These are phyloP conservation scores for Archilochus colubris DNA, from an alignment of 2,113 vertebrate species.

Conservation along the genomic window DNA sequence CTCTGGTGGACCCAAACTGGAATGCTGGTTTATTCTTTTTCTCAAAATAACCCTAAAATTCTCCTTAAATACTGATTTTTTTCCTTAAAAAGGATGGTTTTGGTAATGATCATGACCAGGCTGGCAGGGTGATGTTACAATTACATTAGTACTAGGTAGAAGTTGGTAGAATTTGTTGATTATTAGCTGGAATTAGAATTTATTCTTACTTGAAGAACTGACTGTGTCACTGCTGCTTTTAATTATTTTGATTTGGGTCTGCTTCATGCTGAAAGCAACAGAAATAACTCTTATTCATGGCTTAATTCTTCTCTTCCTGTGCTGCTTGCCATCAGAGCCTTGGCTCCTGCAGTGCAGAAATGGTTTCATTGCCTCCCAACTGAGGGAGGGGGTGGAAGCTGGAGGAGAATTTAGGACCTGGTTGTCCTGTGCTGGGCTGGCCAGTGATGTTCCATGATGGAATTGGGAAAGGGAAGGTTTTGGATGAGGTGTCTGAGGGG, in stretches of 20 bases:
- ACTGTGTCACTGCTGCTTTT: neutral
- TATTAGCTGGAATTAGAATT: neutral
- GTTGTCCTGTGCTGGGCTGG: neutral
- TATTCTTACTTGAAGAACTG: neutral
- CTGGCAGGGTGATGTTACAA: neutral
- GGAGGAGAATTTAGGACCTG: neutral
- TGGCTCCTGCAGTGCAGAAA: neutral
- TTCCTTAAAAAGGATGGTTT: neutral
- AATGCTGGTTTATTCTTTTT: neutral
- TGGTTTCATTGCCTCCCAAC: neutral
- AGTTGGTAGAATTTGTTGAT: too few relatives aligned
- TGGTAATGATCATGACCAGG: neutral
- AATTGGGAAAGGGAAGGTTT: neutral
- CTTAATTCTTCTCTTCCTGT: neutral
- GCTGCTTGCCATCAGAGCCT: rapidly evolving
- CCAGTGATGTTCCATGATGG: rapidly evolving
- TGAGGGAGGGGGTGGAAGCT: neutral
- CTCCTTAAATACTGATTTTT: neutral
- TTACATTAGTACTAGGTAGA: neutral
- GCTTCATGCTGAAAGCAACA: neutral
- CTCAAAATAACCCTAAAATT: neutral
- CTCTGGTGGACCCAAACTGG: neutral
- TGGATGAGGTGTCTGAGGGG: neutral
- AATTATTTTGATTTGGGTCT: neutral
- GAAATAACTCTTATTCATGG: neutral